Percentiles rank a stretch among this genome's conserved stretches.
Evolutionary conservation across 53 echinoderm and acorn worm genomes (phyloP).

Genomic region (Hippasteria phrygiana): DNA sequence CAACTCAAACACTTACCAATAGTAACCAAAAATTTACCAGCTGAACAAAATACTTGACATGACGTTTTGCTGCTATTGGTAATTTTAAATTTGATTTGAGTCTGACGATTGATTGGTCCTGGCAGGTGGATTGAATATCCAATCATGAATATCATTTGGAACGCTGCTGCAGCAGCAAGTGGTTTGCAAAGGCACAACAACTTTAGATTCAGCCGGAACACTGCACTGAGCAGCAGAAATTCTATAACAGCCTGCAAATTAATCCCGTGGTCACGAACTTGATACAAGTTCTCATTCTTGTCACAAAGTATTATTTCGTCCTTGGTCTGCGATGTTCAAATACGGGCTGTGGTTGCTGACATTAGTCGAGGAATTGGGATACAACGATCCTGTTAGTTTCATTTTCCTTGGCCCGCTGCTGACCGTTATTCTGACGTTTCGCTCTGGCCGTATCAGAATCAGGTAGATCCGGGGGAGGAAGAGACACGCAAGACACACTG

Average conservation of each 20-base stretch:
- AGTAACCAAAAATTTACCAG: too few species aligned
- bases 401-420: constrained; percentile 22
- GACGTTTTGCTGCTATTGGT: too few species aligned
- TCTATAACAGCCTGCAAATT: not conserved
- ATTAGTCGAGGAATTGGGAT: constrained; percentile 41
- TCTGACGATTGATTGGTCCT: too few species aligned
- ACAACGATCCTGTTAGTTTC: constrained; percentile 34
- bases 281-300: not conserved
- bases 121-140: too few species aligned
- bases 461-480: constrained; percentile 87
- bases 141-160: too few species aligned
- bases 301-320: constrained; percentile 52
- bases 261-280: not conserved
- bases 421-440: constrained; percentile 77
- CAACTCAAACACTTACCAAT: too few species aligned
- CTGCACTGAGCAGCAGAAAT: too few species aligned
- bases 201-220: too few species aligned
- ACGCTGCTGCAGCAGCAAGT: too few species aligned
- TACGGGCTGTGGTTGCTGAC: constrained; percentile 55
- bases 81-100: too few species aligned
- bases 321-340: constrained; percentile 5
- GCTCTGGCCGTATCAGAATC: constrained; percentile 80
- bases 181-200: too few species aligned
- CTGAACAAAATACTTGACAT: too few species aligned
- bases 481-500: constrained; percentile 87